Base-by-base conservation (phyloP, 1,140 invertebrate species). In the Holotrichia oblita region DNA sequence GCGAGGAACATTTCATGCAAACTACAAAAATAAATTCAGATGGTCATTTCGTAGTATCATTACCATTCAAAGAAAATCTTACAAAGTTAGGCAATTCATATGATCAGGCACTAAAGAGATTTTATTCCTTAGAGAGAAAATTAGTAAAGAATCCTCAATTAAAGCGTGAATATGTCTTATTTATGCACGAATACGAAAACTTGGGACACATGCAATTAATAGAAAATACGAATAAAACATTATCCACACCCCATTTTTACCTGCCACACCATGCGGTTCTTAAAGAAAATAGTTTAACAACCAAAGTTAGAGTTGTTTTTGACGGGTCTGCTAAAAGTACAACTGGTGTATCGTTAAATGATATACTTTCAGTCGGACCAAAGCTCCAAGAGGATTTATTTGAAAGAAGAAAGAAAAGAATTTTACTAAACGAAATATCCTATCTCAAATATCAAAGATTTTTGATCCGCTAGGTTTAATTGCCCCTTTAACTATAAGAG, bases 1-100 rank as follows among this genome's bases (percentile, higher is more conserved):
- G 79, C 41, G 81, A 82, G 48, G 61, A 79, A 8, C 78, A 82
- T 75, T 83, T n/a, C n/a, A n/a, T n/a, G n/a, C n/a, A n/a, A n/a
- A n/a, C n/a, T n/a, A n/a, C n/a, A n/a, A n/a, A n/a, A n/a, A n/a
- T n/a, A n/a, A n/a, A n/a, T n/a, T n/a, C n/a, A n/a, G 41, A 79
- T n/a, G 80, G 80, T 20, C 27, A 76, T 12, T 82, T 81, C 73
- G 55, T 79, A 22, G 81, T 83, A 24, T n/a, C 20, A 27, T 75
- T 83, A 17, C 82, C 81, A 17, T 77, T 82, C 12, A 81, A 81
- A 69, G 69, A 80, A 8, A 72, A 61, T n/a, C 6, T 34, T 9
- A 44, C n/a, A 0, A 27, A 20, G 8, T 61, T 83, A 27, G 80
- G 80, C 0, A 77, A 83, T 24, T 82, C 81, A 3, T 73, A 42